Conservation (phyloP, 2,797 vertebrate genomes). For the Rhincodon typus region DNA sequence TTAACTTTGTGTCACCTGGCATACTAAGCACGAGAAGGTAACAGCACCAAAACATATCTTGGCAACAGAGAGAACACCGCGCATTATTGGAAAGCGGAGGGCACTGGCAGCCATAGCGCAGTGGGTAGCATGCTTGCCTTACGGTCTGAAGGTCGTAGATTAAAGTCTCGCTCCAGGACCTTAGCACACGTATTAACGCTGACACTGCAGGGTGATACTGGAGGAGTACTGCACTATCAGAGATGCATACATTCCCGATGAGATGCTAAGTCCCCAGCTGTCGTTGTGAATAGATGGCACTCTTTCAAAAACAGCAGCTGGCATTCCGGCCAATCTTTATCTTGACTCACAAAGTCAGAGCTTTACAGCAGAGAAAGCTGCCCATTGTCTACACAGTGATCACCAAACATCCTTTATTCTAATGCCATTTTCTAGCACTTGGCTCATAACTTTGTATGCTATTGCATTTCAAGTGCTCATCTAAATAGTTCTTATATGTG, state of each 20-base stretch:
- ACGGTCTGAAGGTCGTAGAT: not conserved
- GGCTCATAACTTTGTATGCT: too few species aligned
- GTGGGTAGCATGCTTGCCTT: too few species aligned
- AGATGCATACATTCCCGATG: too few species aligned
- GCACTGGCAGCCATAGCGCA: too few species aligned
- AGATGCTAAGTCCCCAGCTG: not conserved
- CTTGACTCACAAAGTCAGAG: too few species aligned
- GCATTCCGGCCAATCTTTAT: not conserved
- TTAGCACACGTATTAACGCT: too few species aligned
- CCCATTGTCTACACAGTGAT: too few species aligned
- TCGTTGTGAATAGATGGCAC: not conserved
- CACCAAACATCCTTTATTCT: too few species aligned
- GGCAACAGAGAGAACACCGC: not conserved
- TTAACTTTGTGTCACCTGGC: not conserved
- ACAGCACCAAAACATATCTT: not conserved
- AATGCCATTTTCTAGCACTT: too few species aligned
- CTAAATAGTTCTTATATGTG: too few species aligned
- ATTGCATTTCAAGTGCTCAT: too few species aligned
- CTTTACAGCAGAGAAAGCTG: too few species aligned
- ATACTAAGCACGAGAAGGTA: not conserved
- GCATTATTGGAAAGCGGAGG: not conserved
- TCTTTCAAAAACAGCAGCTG: not conserved
- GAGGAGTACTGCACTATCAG: not conserved
- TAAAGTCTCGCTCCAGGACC: not conserved
- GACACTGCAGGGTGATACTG: not conserved